Evolutionary conservation across 2,113 vertebrate genomes (phyloP).

Genomic region (Silurus glanis): DNA sequence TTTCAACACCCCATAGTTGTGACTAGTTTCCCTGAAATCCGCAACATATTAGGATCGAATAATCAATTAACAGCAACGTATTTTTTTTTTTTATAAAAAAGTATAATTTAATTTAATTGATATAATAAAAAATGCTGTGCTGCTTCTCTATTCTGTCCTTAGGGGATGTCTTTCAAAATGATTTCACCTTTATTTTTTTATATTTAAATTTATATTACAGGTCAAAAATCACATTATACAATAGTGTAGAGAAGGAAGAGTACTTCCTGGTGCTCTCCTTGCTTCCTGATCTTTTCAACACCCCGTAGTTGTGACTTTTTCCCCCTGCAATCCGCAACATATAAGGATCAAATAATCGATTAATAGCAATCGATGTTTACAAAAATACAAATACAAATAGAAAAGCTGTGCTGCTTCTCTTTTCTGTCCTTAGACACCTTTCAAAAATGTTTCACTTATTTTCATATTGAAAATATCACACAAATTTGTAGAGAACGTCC

Average conservation of each 20-base stretch:
- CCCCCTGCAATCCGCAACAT: background rate
- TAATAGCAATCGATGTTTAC: background rate
- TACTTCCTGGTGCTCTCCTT: background rate
- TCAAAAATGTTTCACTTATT: no score
- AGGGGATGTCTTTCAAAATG: no score
- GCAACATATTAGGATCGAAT: background rate
- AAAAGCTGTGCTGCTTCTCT: no score
- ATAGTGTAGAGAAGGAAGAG: background rate
- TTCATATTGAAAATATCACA: no score
- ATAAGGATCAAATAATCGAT: background rate
- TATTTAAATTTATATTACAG: background rate
- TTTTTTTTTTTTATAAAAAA: no score
- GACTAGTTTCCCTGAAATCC: background rate
- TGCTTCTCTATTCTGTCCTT: no score
- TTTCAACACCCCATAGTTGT: background rate
- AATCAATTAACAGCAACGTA: no score
- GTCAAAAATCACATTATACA: background rate
- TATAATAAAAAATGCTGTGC: no score
- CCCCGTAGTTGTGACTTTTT: background rate
- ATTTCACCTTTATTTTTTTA: background rate
- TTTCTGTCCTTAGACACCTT: no score
- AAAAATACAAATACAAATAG: no score
- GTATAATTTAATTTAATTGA: no score
- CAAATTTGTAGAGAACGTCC: no score
- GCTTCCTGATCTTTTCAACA: background rate